Evolutionary conservation across 2,888 invertebrate genomes (phyloP), one percentile per base, ranked within the genome.

Genomic region (Ernsta delagoae): DNA sequence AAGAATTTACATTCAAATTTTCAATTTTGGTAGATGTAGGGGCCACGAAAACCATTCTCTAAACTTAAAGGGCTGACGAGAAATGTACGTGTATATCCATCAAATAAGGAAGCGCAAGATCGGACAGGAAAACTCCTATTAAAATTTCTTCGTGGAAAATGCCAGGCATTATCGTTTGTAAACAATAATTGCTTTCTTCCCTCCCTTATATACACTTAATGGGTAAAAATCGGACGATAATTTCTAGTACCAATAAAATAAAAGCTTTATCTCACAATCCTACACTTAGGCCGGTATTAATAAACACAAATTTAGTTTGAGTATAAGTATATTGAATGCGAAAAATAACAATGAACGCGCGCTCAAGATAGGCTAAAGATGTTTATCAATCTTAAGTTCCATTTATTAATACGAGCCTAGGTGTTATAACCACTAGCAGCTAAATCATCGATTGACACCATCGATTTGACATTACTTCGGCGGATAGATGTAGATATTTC

Each of bases 101-200:
- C 59, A 45, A 66, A 60, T 60, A 53, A 66, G 59, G 66, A 66
- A 66, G 66, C 36, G 11, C 16, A 41, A 66, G 34, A 53, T 66
- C 54, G 34, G 54, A 56, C 54, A 56, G 54, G 54, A 56, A 54
- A 56, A 34, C 34, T 8, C 54, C 54, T 31, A 1, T 56, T 56
- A 56, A 34, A 56, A 56, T 56, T 56, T 5, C 54, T 56, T 34
- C 34, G n/a, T n/a, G 9, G 5, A 56, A 56, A 56, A n/a, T 50
- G 3, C 50, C 16, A 50, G 24, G 8, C 50, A 8, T n/a, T n/a
- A n/a, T 50, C 50, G 50, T 50, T 50, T 16, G 16, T 16, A 50
- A 50, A 50, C 50, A 50, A 50, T 50, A 50, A 50, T 16, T 50
- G 16, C 50, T 50, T 50, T 16, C 8, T 50, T 50, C 50, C 50